Conservation (phyloP, 2,797 vertebrate genomes). For the Poeciliopsis paucimaculata region DNA sequence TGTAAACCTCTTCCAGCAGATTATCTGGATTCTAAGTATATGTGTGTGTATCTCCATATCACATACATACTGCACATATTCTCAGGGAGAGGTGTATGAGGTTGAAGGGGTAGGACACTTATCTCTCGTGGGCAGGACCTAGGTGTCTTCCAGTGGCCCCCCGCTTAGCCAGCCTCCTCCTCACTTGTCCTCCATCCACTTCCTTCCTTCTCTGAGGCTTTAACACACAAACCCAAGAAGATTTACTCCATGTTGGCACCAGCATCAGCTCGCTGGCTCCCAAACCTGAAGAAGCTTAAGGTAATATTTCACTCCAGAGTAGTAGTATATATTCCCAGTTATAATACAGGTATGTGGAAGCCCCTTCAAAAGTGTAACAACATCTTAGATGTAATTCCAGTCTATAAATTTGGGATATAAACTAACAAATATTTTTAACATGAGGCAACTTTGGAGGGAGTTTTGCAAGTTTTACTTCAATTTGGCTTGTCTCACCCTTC, state of each 20-base stretch:
- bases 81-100: constrained; percentile 42
- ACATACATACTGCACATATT: constrained; percentile 62
- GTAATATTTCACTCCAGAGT: constrained; percentile 51
- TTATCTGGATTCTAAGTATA: constrained; percentile 49
- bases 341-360: constrained; percentile 13
- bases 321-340: constrained; percentile 31
- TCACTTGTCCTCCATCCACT: constrained; percentile 23
- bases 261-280: constrained; percentile 39
- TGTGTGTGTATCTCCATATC: constrained; percentile 51
- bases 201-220: constrained; percentile 40
- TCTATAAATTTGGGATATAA: constrained; percentile 2
- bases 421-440: constrained; percentile 4
- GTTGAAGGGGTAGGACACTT: constrained; percentile 60
- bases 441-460: constrained; percentile 5
- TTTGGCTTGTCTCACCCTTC: not conserved
- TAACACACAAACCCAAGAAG: constrained; percentile 54
- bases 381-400: constrained; percentile 12
- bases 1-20: constrained; percentile 62
- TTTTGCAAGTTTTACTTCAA: constrained; percentile 13
- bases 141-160: constrained; percentile 46
- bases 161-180: constrained; percentile 2
- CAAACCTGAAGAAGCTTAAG: constrained; percentile 56
- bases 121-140: constrained; percentile 65
- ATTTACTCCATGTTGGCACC: constrained; percentile 60
- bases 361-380: not conserved